Conservation (phyloP, 1,140 invertebrate species). For the Hyposmocoma kahamanoa region DNA sequence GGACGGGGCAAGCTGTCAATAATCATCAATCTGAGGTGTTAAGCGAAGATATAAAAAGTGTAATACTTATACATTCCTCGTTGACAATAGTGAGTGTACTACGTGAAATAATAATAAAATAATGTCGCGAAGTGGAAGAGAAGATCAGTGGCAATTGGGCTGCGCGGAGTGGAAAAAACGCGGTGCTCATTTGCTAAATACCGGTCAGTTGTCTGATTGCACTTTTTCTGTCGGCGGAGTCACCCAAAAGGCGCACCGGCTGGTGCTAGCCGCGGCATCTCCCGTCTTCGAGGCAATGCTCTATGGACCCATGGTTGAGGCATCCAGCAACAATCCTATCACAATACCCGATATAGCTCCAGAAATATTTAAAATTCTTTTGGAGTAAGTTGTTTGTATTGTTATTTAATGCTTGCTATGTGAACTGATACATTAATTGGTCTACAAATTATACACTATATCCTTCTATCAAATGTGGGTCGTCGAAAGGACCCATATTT, state of each 20-base stretch:
- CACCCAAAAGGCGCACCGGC: neutral
- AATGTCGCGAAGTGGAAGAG: neutral
- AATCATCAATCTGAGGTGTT: too few relatives aligned
- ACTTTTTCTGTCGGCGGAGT: neutral
- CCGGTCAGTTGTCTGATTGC: neutral
- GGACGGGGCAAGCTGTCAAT: too few relatives aligned
- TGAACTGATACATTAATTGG: too few relatives aligned
- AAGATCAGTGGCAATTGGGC: neutral
- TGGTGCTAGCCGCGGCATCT: neutral
- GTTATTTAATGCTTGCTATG: neutral
- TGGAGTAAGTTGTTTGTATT: neutral
- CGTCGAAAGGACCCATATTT: neutral
- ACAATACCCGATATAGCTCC: neutral
- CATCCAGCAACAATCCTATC: neutral
- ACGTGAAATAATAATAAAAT: neutral
- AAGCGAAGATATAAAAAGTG: too few relatives aligned
- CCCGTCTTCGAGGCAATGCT: neutral
- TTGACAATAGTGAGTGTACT: neutral
- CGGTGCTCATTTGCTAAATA: neutral
- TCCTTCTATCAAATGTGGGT: neutral
- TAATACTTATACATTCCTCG: neutral
- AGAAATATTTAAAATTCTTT: neutral
- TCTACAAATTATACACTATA: neutral
- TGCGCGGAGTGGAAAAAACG: neutral
- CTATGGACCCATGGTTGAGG: neutral